These are phyloP conservation scores for Lithobius niger DNA, from an alignment of 1,140 invertebrate species.

Conservation along the genomic window DNA sequence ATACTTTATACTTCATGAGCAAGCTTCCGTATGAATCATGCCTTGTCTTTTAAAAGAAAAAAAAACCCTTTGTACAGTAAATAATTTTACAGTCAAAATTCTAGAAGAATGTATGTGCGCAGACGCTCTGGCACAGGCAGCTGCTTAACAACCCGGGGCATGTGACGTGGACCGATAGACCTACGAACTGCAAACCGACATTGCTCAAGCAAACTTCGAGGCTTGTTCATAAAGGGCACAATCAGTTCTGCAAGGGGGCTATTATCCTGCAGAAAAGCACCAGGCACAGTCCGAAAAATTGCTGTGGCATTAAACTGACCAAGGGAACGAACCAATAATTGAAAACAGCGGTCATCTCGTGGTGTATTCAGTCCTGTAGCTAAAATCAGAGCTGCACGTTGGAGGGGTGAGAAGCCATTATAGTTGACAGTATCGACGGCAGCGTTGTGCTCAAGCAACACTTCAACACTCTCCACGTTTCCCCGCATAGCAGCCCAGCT, in stretches of 20 bases:
- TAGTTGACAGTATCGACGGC: constrained; percentile 25
- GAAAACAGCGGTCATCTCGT: constrained; percentile 24
- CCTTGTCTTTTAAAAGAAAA: no score
- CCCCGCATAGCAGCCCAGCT: constrained; percentile 29
- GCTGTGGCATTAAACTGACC: constrained; percentile 19
- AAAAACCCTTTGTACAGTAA: no score
- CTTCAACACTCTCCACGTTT: constrained; percentile 28
- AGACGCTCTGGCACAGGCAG: background rate
- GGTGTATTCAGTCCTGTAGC: constrained; percentile 24
- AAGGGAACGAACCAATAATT: constrained; percentile 24
- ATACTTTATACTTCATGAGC: no score
- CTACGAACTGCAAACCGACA: background rate
- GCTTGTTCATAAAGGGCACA: background rate
- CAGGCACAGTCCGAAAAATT: background rate
- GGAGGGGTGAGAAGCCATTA: constrained; percentile 23
- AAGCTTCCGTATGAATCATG: no score
- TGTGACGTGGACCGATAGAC: background rate
- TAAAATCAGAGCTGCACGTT: constrained; percentile 20
- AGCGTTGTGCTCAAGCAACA: constrained; percentile 29
- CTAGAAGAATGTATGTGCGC: background rate
- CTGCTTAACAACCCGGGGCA: background rate
- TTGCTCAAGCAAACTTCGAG: background rate
- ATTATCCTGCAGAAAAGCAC: background rate
- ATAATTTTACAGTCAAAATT: no score
- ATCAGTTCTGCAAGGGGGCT: background rate